Percentiles rank a stretch among this genome's conserved stretches.
Conservation (phyloP, 2,888 invertebrate genomes). For the Chrysolina haemoptera region DNA sequence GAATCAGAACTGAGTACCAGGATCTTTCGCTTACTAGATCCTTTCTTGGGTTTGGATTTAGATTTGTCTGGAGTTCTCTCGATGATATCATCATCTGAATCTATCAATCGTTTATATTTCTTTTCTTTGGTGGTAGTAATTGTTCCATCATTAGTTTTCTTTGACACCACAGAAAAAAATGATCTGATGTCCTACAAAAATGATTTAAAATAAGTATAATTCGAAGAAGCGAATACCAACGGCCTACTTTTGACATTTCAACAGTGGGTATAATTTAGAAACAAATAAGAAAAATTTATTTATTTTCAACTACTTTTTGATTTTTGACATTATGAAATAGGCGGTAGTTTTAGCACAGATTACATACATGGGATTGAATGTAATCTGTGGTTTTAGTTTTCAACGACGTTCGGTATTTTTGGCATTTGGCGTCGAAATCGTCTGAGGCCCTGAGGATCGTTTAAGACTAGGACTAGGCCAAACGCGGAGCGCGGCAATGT, state of each 20-base stretch:
- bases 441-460: too few species aligned
- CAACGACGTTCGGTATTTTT: too few species aligned
- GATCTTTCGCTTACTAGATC: conserved; percentile 53
- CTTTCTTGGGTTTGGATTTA: conserved; percentile 55
- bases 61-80: conserved; percentile 71
- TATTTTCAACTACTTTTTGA: too few species aligned
- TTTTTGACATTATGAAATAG: too few species aligned
- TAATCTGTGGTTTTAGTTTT: too few species aligned
- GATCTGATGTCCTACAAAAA: conserved; percentile 77
- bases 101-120: conserved; percentile 56
- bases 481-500: too few species aligned
- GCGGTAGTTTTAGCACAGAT: too few species aligned
- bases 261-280: too few species aligned
- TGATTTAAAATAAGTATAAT: neutral
- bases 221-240: neutral
- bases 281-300: too few species aligned
- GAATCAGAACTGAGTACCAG: conserved; percentile 58
- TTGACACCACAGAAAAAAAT: conserved; percentile 70
- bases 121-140: conserved; percentile 65
- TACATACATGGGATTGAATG: too few species aligned
- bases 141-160: conserved; percentile 54
- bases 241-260: conserved; percentile 33
- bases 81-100: conserved; percentile 74
- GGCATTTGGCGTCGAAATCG: too few species aligned
- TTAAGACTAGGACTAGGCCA: too few species aligned